Conservation (phyloP, 2,888 invertebrate species). For the Leucophenga montana region DNA sequence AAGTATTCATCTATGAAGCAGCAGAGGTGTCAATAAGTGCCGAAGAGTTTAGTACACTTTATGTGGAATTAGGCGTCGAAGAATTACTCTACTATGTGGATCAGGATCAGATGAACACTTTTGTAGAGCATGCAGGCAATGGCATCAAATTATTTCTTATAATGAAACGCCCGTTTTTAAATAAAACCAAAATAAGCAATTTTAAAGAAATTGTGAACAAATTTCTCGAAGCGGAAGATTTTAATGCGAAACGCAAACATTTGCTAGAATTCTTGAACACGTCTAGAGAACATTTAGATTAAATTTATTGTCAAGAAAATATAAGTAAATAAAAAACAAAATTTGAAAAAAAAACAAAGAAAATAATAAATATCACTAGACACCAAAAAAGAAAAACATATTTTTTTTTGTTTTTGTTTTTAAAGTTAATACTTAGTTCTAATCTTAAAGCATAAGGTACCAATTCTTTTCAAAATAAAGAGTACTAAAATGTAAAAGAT, state of each 20-base stretch:
- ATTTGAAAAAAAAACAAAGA: not conserved
- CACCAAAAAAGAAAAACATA: too few relatives aligned
- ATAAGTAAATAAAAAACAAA: too few relatives aligned
- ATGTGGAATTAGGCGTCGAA: slow-evolving; percentile 15
- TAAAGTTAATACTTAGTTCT: too few relatives aligned
- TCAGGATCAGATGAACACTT: not conserved
- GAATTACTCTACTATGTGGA: slow-evolving; percentile 21
- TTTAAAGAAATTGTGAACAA: slow-evolving; percentile 20
- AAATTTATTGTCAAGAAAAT: too few relatives aligned
- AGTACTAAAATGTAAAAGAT: too few relatives aligned
- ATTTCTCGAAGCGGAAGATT: slow-evolving; percentile 19
- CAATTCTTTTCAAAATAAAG: too few relatives aligned
- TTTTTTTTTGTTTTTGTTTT: too few relatives aligned
- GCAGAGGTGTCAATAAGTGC: slow-evolving; percentile 3
- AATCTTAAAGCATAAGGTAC: too few relatives aligned
- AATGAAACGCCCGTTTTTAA: slow-evolving; percentile 17
- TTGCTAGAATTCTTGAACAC: slow-evolving; percentile 19
- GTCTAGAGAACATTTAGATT: not conserved
- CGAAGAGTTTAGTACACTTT: slow-evolving; percentile 25
- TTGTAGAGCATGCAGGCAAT: slow-evolving; percentile 21
- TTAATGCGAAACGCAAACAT: slow-evolving; percentile 17
- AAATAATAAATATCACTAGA: too few relatives aligned
- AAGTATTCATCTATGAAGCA: slow-evolving; percentile 29
- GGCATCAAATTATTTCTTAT: slow-evolving; percentile 29
- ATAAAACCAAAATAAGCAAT: slow-evolving; percentile 14